Conservation (phyloP, 2,888 invertebrate genomes). For the Nemotelus pantherinus region DNA sequence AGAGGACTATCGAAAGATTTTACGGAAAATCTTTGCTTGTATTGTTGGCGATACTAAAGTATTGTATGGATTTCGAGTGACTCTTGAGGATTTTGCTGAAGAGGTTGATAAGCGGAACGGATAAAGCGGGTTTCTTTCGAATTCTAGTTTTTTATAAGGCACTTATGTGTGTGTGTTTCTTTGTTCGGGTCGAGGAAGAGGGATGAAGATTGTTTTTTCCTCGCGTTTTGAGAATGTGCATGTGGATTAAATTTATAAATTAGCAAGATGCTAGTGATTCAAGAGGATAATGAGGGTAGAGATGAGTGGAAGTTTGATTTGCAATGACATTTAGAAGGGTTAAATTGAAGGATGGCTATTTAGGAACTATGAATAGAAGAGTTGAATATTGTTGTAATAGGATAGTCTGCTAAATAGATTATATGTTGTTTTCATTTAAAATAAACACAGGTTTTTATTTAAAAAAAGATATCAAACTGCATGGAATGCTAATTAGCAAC, state of each 20-base stretch:
- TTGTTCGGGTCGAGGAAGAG: neutral
- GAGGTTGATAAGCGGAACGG: conserved; percentile 12
- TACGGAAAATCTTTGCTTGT: conserved; percentile 1
- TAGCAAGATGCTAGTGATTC: conserved; percentile 12
- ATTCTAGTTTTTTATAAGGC: conserved; percentile 15
- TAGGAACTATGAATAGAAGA: too few relatives aligned
- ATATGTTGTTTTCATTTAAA: too few relatives aligned
- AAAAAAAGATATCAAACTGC: too few relatives aligned
- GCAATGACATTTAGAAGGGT: conserved; percentile 11
- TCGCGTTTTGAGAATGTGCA: neutral
- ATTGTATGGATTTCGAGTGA: conserved; percentile 29
- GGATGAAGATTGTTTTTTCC: neutral
- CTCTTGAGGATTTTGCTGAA: conserved; percentile 21
- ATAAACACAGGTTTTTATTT: too few relatives aligned
- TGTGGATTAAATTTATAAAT: neutral
- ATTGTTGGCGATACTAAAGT: neutral
- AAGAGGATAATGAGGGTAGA: conserved; percentile 23
- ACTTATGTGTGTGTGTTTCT: conserved; percentile 4
- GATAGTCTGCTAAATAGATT: too few relatives aligned
- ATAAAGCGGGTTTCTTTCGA: conserved; percentile 20
- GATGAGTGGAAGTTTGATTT: conserved; percentile 15
- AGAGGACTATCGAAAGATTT: neutral
- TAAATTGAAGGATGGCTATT: too few relatives aligned
- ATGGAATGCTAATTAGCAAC: too few relatives aligned
- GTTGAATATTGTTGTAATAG: too few relatives aligned